Evolutionary conservation across 2,888 invertebrate species (phyloP).

Genomic region (Carterocephalus palaemon): DNA sequence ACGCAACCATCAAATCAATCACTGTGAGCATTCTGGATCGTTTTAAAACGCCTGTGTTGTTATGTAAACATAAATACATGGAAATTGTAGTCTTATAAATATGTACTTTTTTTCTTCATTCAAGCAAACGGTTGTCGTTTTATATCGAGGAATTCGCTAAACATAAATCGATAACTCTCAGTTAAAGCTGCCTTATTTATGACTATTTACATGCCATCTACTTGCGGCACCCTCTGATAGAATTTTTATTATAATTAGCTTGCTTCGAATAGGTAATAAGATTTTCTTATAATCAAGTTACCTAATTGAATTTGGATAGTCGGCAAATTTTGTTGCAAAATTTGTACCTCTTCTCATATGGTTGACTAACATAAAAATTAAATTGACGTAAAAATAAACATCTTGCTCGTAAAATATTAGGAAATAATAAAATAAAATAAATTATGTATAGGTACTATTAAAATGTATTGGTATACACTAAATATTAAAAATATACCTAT

Average conservation of each 20-base stretch:
- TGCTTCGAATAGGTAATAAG: constrained; percentile 1
- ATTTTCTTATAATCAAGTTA: constrained; percentile 9
- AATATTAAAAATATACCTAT: too few relatives aligned
- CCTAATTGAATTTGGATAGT: constrained; percentile 4
- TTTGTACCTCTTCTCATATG: too few relatives aligned
- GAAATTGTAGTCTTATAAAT: constrained; percentile 5
- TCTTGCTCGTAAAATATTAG: too few relatives aligned
- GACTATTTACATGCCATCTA: neutral
- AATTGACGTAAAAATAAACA: too few relatives aligned
- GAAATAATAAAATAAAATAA: too few relatives aligned
- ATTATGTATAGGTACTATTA: too few relatives aligned
- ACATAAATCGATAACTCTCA: constrained; percentile 1
- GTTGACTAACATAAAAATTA: too few relatives aligned
- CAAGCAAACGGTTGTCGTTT: neutral
- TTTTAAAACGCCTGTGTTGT: constrained; percentile 7
- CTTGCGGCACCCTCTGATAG: too few relatives aligned
- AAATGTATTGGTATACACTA: too few relatives aligned
- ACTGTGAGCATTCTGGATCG: constrained; percentile 4
- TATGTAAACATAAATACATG: constrained; percentile 1
- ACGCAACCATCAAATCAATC: constrained; percentile 16
- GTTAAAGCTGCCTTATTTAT: constrained; percentile 4
- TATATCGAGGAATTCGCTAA: constrained; percentile 8
- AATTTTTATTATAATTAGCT: too few relatives aligned
- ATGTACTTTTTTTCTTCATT: constrained; percentile 4
- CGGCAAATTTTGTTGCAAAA: too few relatives aligned